These are phyloP conservation scores for Muraenolepis orangiensis DNA, from an alignment of 2,797 vertebrate species.

Conservation along the genomic window DNA sequence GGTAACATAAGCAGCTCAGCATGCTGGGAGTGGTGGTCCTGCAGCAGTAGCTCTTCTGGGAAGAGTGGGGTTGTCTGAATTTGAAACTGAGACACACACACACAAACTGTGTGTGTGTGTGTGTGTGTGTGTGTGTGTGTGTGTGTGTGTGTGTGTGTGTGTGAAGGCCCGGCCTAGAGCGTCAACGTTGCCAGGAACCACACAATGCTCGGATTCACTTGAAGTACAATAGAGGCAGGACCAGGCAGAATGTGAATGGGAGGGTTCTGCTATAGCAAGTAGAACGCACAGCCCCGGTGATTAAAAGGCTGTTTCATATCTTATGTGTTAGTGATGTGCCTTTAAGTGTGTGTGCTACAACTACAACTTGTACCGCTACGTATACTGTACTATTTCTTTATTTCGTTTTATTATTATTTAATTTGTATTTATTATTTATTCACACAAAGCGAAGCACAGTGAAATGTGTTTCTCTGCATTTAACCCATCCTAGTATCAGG, in stretches of 20 bases:
- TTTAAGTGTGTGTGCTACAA: neutral
- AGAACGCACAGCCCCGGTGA: slow-evolving; percentile 24
- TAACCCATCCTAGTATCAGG: too few relatives aligned
- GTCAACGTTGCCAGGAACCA: slow-evolving; percentile 38
- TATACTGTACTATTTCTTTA: too few relatives aligned
- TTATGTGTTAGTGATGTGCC: neutral
- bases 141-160: too few relatives aligned
- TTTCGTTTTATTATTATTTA: too few relatives aligned
- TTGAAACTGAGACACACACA: too few relatives aligned
- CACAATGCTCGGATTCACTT: slow-evolving; percentile 59
- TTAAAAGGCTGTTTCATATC: slow-evolving; percentile 35
- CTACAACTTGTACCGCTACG: neutral
- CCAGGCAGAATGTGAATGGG: slow-evolving; percentile 42
- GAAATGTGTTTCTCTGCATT: too few relatives aligned
- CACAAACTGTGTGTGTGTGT: too few relatives aligned
- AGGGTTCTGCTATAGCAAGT: slow-evolving; percentile 33
- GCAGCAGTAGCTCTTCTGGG: neutral
- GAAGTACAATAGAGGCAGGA: slow-evolving; percentile 49
- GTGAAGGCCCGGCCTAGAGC: slow-evolving; percentile 1
- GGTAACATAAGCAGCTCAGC: neutral
- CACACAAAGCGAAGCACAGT: too few relatives aligned
- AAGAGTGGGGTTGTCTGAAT: neutral
- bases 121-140: too few relatives aligned
- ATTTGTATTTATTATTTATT: too few relatives aligned
- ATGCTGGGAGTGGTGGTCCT: neutral